Evolutionary conservation across 1,140 invertebrate species (phyloP), one percentile per base, ranked within the genome.

Genomic region (Lepidostoma basale): DNA sequence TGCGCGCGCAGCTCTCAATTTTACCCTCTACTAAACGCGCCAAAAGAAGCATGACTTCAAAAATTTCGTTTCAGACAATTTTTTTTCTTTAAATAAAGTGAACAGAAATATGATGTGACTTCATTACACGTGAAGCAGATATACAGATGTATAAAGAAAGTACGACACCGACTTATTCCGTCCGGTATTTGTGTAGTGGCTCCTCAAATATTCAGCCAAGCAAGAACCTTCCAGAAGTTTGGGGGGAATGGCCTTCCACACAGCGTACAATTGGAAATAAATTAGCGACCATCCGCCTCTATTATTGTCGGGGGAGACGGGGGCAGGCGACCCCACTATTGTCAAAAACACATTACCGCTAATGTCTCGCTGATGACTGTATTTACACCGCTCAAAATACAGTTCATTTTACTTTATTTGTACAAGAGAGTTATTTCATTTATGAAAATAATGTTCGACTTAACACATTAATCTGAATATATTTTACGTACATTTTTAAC

Each of bases 241-340:
- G 14, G 4, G 58, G 30, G 36, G 36, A 33, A 60, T 60, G 49
- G 59, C 16, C 33, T 33, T 12, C 45, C 45, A 45, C 30, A 26
- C 62, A 33, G 16, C 60, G 42, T 25, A 70, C 68, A 70, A 70
- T 70, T 70, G 68, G 44, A 70, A 70, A 70, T 70, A 66, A 65
- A 70, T 70, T 70, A 70, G 62, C 54, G 42, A 22, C 54, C 62
- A 70, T 70, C 66, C 64, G 12, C 52, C 58, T 62, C 66, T 62
- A 62, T 65, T 65, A 70, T 60, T 65, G 22, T 16, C 28, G 16
- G 16, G 58, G 45, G 45, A 49, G 26, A 40, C 12, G 18, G 8
- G 25, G 26, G 14, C 22, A 22, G 26, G 45, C 25, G 28, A 23
- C 47, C 30, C 64, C 64, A 69, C 64, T n/a, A n/a, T 69, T 59